These are phyloP conservation scores for Brachyptera risi DNA, from an alignment of 2,888 invertebrate genomes.

Conservation along the genomic window DNA sequence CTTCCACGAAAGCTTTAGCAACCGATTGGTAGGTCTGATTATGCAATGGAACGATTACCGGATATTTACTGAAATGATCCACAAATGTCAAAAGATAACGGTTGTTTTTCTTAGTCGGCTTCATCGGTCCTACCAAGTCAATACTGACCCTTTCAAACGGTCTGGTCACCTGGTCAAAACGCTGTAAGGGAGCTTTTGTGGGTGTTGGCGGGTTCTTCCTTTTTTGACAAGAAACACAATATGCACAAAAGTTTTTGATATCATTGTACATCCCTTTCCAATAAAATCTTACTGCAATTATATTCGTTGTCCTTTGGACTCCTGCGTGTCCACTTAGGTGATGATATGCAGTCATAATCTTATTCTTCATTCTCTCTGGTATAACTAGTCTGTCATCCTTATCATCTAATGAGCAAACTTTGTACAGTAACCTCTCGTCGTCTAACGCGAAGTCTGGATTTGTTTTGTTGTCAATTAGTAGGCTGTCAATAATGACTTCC, in stretches of 20 bases:
- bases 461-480: neutral
- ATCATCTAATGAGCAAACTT: neutral
- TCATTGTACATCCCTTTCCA: conserved; percentile 7
- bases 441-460: neutral
- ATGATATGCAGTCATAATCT: neutral
- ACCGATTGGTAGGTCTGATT: conserved; percentile 25
- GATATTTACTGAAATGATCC: conserved; percentile 32
- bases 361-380: neutral
- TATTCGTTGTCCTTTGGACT: neutral
- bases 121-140: conserved; percentile 9
- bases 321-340: conserved; percentile 9
- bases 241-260: neutral
- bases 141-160: neutral
- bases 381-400: neutral
- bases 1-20: conserved; percentile 23
- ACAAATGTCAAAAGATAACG: conserved; percentile 28
- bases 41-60: conserved; percentile 32
- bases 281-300: neutral
- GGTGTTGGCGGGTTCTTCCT: neutral
- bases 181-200: neutral
- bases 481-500: neutral
- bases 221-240: conserved; percentile 16
- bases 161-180: neutral
- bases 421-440: neutral
- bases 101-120: conserved; percentile 3